Percentiles rank a stretch among this genome's conserved stretches.
Conservation (phyloP, 2,888 invertebrate species). For the Penaeus monodon region DNA sequence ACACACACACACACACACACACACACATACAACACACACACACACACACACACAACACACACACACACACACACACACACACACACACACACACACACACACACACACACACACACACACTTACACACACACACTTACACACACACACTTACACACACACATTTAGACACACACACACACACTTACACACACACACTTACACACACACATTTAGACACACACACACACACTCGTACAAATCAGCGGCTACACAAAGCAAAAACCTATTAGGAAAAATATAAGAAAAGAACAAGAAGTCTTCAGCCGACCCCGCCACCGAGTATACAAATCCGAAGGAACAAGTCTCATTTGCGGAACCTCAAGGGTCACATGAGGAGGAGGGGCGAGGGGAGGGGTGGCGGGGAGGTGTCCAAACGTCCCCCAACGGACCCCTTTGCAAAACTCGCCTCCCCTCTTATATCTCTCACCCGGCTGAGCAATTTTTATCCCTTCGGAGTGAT, state of each 20-base stretch:
- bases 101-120: constrained; percentile 6
- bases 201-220: not conserved
- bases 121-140: not conserved
- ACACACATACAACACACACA: not conserved
- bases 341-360: too few species aligned
- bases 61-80: not conserved
- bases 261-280: too few species aligned
- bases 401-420: too few species aligned
- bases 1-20: not conserved
- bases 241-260: too few species aligned
- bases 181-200: not conserved
- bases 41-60: not conserved
- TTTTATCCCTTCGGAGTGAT: constrained; percentile 1
- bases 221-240: not conserved
- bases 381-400: too few species aligned
- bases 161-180: not conserved
- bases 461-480: not conserved
- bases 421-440: not conserved
- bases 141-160: not conserved
- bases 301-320: too few species aligned
- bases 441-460: not conserved
- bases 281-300: too few species aligned
- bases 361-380: too few species aligned
- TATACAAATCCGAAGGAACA: too few species aligned
- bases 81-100: constrained; percentile 1